Percentiles rank a stretch among this genome's conserved stretches.
Evolutionary conservation across 2,113 vertebrate genomes (phyloP).

Genomic region (Octodon degus): DNA sequence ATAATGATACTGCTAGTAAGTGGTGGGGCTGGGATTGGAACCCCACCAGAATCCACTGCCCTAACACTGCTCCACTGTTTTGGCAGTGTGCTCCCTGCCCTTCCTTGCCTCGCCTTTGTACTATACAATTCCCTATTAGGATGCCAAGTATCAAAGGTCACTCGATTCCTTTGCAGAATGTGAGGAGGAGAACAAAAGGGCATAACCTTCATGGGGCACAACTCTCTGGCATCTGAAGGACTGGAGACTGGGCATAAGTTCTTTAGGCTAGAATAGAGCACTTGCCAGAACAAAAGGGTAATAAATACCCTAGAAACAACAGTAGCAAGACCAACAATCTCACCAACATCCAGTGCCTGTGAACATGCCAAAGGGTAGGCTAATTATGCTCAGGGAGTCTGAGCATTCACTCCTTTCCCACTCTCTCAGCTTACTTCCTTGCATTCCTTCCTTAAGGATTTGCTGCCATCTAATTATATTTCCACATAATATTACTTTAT

Average conservation of each 20-base stretch:
- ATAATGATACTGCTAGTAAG: background rate
- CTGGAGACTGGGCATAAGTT: background rate
- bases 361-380: background rate
- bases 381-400: rapidly evolving
- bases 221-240: background rate
- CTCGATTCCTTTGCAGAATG: background rate
- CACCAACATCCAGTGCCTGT: background rate
- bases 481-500: background rate
- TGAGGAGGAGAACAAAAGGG: background rate
- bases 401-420: background rate
- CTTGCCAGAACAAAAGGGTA: no score
- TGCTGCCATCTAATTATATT: background rate
- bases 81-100: background rate
- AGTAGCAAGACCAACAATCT: background rate
- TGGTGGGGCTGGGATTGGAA: background rate
- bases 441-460: background rate
- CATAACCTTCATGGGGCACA: background rate
- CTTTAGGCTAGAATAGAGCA: background rate
- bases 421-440: background rate
- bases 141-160: background rate
- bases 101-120: background rate
- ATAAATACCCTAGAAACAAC: background rate
- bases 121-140: background rate
- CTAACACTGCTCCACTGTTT: background rate
- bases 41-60: background rate